These are phyloP conservation scores for Clarias platycephalus DNA, from an alignment of 2,797 vertebrate genomes.

Conservation along the genomic window DNA sequence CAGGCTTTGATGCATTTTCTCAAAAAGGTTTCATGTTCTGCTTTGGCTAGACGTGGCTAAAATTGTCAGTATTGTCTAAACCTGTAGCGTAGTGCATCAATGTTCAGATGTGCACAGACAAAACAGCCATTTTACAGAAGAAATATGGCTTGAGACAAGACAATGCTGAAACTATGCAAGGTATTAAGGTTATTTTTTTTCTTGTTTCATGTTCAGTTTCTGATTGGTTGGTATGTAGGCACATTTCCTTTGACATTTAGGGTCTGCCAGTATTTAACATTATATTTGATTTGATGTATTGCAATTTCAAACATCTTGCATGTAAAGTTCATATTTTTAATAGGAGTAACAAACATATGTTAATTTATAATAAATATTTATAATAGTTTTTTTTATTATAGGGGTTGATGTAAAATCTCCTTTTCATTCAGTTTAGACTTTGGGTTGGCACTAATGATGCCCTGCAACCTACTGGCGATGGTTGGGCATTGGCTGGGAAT, in stretches of 20 bases:
- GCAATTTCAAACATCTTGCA: background rate
- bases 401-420: no score
- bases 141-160: background rate
- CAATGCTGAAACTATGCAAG: background rate
- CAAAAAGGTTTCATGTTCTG: background rate
- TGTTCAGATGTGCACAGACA: background rate
- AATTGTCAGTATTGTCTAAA: background rate
- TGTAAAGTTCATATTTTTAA: background rate
- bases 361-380: background rate
- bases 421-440: no score
- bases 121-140: background rate
- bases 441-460: no score
- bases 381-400: background rate
- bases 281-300: background rate
- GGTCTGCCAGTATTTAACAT: background rate
- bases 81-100: background rate
- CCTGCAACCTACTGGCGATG: no score
- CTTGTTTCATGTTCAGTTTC: background rate
- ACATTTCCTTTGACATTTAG: constrained; percentile 33
- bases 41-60: background rate
- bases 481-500: no score
- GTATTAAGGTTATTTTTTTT: no score
- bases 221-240: background rate
- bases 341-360: background rate
- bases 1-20: background rate